phyloP scores from a whole-genome alignment of 2,888 invertebrate species.

The Loripinus fragilis region DNA sequence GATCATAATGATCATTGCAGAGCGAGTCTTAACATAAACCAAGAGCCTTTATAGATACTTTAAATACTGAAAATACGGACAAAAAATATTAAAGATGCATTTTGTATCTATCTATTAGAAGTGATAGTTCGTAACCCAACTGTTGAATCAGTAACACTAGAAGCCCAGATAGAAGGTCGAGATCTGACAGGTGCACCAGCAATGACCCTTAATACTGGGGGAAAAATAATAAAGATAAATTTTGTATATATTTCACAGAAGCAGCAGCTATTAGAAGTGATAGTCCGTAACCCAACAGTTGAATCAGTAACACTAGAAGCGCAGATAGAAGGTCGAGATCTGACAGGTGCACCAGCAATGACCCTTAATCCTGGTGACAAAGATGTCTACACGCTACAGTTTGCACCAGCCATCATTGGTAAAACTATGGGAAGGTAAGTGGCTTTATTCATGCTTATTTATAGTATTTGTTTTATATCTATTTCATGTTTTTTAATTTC shows the following conservation, averaged over 20 bases:
- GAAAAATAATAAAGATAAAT: too few relatives aligned
- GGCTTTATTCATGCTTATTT: too few relatives aligned
- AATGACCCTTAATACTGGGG: constrained; percentile 74
- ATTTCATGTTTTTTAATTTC: too few relatives aligned
- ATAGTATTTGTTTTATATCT: too few relatives aligned
- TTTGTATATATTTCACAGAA: constrained; percentile 67
- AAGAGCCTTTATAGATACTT: too few relatives aligned
- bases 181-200: constrained; percentile 74
- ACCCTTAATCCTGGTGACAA: constrained; percentile 74
- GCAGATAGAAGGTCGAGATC: constrained; percentile 74
- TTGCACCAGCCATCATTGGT: constrained; percentile 80
- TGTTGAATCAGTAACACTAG: constrained; percentile 73
- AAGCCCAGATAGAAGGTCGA: constrained; percentile 75
- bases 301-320: constrained; percentile 76
- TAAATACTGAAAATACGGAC: too few relatives aligned
- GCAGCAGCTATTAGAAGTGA: constrained; percentile 78
- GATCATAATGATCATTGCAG: too few relatives aligned
- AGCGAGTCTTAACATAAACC: too few relatives aligned
- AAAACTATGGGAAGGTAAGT: constrained; percentile 79
- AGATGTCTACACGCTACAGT: constrained; percentile 80
- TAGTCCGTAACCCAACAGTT: constrained; percentile 80
- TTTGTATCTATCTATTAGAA: too few relatives aligned
- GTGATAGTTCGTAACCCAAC: constrained; percentile 81
- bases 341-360: constrained; percentile 74
- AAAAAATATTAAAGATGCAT: too few relatives aligned